Conservation (phyloP, 2,888 invertebrate genomes). For the Drosophila subquinaria region DNA sequence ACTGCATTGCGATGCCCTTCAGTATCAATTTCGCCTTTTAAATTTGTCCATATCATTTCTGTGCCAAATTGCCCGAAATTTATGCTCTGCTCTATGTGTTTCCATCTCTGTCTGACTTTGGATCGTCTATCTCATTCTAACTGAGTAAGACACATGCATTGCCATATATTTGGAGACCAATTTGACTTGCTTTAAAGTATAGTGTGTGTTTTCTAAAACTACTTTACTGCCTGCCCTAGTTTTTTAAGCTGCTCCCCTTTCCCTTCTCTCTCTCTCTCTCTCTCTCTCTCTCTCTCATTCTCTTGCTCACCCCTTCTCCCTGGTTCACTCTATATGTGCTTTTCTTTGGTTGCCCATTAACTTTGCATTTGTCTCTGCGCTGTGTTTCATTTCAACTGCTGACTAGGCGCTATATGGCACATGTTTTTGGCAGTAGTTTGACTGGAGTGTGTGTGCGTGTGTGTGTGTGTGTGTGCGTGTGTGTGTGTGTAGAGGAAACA, state of each 20-base stretch:
- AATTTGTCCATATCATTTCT: slow-evolving; percentile 2
- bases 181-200: slow-evolving; percentile 33
- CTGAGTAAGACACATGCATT: slow-evolving; percentile 3
- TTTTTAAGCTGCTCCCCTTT: not conserved
- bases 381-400: slow-evolving; percentile 53
- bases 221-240: slow-evolving; percentile 19
- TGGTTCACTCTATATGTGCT: not conserved
- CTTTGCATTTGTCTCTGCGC: slow-evolving; percentile 54
- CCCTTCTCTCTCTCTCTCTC: not conserved
- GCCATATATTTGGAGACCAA: slow-evolving; percentile 31
- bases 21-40: not conserved
- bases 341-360: slow-evolving; percentile 47
- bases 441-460: not conserved
- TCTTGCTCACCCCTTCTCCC: too few species aligned
- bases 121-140: not conserved
- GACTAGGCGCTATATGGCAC: slow-evolving; percentile 58
- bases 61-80: slow-evolving; percentile 11
- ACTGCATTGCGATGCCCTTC: not conserved
- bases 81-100: slow-evolving; percentile 3
- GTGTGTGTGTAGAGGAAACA: slow-evolving; percentile 33
- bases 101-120: slow-evolving; percentile 5
- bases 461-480: slow-evolving; percentile 20
- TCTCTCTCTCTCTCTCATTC: too few species aligned
- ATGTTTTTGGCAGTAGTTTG: slow-evolving; percentile 48
- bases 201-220: slow-evolving; percentile 20